Evolutionary conservation across 2,797 vertebrate species (phyloP), one percentile per base, ranked within the genome.

Genomic region (Hephaestus fuliginosus): DNA sequence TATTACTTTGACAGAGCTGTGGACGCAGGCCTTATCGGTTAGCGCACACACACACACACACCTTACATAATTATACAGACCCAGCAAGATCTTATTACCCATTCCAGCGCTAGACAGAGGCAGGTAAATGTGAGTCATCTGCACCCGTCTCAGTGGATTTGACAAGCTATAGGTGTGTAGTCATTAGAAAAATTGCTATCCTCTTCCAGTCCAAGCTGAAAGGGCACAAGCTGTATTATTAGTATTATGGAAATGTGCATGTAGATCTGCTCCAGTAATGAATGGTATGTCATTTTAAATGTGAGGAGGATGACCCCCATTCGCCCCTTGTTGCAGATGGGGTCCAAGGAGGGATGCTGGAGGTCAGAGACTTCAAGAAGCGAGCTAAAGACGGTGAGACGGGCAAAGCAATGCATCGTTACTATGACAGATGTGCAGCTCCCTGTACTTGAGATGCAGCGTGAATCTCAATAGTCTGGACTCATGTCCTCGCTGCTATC

Each of bases 1-100:
- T 99, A 99, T 90, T 99, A 98, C 87, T 99, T 96, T 46, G 98
- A 99, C 87, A 95, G 97, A 83, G 98, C 98, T 4, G 97, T 93
- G 81, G 98, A 99, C 36, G 96, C 96, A 2, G 94, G 95, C 81
- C 93, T 99, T 82, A 98, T 99, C 12, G 96, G 98, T 99, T 83
- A 96, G 94, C 46, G 28, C 70, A 60, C 74, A 53, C 83, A 49
- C 76, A 33, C 71, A 17, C 80, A 82, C 86, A 81, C 90, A 81
- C 70, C 81, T 85, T 70, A 66, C 65, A 73, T 90, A 90, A 91
- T 92, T 87, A 89, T 74, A 86, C 80, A 73, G 36, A 72, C 46
- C 57, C 57, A 79, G 86, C 80, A 85, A 57, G 73, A 78, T 81
- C 73, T 80, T 74, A 74, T 83, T 86, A 87, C 61, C 80, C 44